Evolutionary conservation across 2,113 vertebrate genomes (phyloP).

Genomic region (Proterorhinus semilunaris): DNA sequence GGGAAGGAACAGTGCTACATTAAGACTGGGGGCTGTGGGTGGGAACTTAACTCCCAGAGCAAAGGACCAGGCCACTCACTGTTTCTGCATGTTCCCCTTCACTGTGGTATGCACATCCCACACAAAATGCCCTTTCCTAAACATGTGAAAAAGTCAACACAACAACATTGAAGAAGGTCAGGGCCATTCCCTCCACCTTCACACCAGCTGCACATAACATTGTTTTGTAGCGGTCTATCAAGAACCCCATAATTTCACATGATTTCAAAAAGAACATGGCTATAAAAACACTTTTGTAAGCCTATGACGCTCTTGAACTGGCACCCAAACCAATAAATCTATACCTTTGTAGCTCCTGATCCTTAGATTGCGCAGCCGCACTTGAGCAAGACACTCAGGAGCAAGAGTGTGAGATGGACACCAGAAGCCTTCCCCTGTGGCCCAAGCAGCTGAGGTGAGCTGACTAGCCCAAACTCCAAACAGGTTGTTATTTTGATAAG

Average conservation of each 20-base stretch:
- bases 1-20: not conserved
- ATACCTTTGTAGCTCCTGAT: not conserved
- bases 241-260: not conserved
- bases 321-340: no score
- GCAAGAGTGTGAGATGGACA: not conserved
- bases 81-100: not conserved
- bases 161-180: not conserved
- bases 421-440: not conserved
- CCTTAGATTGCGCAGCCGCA: not conserved
- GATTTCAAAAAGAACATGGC: not conserved
- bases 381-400: not conserved
- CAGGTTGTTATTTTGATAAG: no score
- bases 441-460: no score
- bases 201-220: not conserved
- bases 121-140: not conserved
- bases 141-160: not conserved
- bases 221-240: not conserved
- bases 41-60: not conserved
- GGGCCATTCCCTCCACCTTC: not conserved
- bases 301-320: no score
- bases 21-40: not conserved
- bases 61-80: slow-evolving; percentile 1
- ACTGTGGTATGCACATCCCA: not conserved
- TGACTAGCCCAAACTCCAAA: no score
- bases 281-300: no score